These are phyloP conservation scores for Menura novaehollandiae DNA, from an alignment of 2,113 vertebrate species.

Conservation along the genomic window DNA sequence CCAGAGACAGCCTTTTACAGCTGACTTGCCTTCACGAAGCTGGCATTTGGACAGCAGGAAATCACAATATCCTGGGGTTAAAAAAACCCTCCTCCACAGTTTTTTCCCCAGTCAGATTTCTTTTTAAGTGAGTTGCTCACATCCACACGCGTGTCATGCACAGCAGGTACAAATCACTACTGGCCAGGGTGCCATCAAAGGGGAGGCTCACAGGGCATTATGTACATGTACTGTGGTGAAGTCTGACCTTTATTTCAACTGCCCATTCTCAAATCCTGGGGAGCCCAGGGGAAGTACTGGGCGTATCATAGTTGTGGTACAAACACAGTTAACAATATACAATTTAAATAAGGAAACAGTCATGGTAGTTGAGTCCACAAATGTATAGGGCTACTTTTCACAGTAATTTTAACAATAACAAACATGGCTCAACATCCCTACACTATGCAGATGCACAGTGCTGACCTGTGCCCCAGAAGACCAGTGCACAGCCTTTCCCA, in stretches of 20 bases:
- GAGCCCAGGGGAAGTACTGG: neutral
- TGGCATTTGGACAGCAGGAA: neutral
- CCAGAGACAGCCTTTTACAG: neutral
- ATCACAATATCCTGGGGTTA: neutral
- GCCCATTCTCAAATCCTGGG: neutral
- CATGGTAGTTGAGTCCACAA: neutral
- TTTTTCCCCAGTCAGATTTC: neutral
- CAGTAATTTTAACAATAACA: neutral
- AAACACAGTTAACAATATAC: neutral
- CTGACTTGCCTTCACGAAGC: neutral
- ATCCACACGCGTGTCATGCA: fast-evolving
- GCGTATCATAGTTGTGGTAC: neutral
- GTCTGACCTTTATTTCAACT: neutral
- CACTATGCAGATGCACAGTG: fast-evolving
- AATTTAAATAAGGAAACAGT: constrained; percentile 1
- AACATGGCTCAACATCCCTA: neutral
- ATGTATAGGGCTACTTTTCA: neutral
- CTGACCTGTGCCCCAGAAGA: neutral
- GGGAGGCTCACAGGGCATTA: neutral
- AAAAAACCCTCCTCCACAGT: neutral
- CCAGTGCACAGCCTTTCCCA: neutral
- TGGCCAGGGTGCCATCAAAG: neutral
- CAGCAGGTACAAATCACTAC: neutral
- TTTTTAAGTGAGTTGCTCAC: neutral
- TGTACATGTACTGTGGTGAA: neutral